Evolutionary conservation across 2,113 vertebrate species (phyloP).

Genomic region (Pithys albifrons): DNA sequence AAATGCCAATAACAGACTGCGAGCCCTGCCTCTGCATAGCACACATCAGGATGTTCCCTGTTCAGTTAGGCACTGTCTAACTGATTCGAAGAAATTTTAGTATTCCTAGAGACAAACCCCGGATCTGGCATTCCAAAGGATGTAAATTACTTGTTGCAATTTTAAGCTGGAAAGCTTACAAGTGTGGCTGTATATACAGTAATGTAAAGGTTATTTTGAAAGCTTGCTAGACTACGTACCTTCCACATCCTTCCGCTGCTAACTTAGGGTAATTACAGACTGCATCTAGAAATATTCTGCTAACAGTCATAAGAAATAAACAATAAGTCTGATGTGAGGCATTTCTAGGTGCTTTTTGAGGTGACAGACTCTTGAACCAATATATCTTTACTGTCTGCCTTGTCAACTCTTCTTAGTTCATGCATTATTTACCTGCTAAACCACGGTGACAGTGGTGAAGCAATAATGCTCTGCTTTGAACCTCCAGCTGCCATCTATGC

Average conservation of each 20-base stretch:
- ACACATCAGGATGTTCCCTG: neutral
- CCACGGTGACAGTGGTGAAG: constrained; percentile 1
- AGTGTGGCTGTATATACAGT: neutral
- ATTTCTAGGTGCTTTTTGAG: neutral
- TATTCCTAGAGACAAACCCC: neutral
- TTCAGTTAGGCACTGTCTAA: neutral
- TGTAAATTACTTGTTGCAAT: neutral
- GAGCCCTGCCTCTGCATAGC: neutral
- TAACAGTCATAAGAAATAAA: neutral
- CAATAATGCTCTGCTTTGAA: constrained; percentile 4
- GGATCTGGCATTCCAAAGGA: neutral
- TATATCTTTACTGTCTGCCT: constrained; percentile 13
- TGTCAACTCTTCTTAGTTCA: constrained; percentile 50
- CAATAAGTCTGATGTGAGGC: neutral
- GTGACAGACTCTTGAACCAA: constrained; percentile 23
- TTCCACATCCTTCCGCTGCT: neutral
- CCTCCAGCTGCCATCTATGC: constrained; percentile 50
- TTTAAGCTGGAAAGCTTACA: neutral
- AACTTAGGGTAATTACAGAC: neutral
- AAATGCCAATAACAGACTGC: neutral
- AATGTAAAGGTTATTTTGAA: neutral
- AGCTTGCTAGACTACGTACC: neutral
- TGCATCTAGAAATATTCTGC: neutral
- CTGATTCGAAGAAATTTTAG: neutral
- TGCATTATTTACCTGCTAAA: constrained; percentile 65